Evolutionary conservation across 2,888 invertebrate species (phyloP), one percentile per base, ranked within the genome.

Genomic region (Nycteola revayana): DNA sequence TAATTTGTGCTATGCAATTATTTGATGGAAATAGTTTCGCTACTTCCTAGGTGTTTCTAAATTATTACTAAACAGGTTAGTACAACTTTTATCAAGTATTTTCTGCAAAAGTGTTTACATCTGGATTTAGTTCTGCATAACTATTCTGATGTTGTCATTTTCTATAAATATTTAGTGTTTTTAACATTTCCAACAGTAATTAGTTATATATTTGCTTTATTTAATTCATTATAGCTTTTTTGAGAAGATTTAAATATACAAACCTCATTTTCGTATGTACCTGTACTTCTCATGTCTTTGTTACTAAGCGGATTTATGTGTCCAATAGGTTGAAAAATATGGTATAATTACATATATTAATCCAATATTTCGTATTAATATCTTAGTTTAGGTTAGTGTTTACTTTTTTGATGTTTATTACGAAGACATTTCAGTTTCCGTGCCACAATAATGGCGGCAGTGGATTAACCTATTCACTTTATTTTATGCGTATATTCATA

Each of bases 31-130:
- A 76, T 74, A 60, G 71, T 84, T 79, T 84, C 76, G 75, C 75
- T 80, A 67, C 68, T 58, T 76, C 55, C 56, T 76, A 78, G 73
- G 68, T 73, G 74, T 78, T 76, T 43, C 65, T 67, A 75, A 71
- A 72, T 75, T 54, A 55, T 63, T 69, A 52, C 58, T 59, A 59
- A 45, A 61, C 66, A 82, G 87, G 87, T 88, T 62, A 80, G 87
- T 87, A 73, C 41, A 47, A 39, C 52, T 65, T 74, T 74, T 49
- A 46, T 66, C 71, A 33, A 57, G 47, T 66, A 73, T 75, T 80
- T 85, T 77, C 60, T 69, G 9, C 42, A 91, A 90, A 91, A 91
- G 90, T 94, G 93, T 94, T 93, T 93, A 93, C 94, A 93, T 93
- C 92, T 90, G 90, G 90, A 90, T 90, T 90, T 90, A 86, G 78